Evolutionary conservation across 2,113 vertebrate species (phyloP).

Genomic region (Hydrochoerus hydrochaeris): DNA sequence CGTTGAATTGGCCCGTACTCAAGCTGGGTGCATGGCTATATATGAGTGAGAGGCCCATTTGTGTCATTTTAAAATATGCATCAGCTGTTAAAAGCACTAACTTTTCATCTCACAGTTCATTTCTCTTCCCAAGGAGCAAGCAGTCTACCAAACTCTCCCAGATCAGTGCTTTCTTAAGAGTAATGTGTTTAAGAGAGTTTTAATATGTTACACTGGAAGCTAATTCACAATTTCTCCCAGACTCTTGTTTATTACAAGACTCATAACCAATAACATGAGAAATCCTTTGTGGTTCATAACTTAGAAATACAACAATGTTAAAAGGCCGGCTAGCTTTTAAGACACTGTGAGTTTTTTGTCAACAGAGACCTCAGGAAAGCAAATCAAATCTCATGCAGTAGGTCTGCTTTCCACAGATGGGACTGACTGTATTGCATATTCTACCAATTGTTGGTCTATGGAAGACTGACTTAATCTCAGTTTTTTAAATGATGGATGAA

Average conservation of each 20-base stretch:
- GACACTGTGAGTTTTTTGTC: background rate
- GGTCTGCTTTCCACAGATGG: background rate
- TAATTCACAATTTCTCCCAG: background rate
- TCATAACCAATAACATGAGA: background rate
- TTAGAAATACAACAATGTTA: background rate
- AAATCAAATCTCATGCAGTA: background rate
- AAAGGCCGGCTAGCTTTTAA: background rate
- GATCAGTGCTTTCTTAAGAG: background rate
- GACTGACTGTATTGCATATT: background rate
- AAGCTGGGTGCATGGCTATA: background rate
- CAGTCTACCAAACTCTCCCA: slow-evolving; percentile 9
- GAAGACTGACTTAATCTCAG: background rate
- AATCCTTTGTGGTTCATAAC: background rate
- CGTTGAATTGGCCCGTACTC: background rate
- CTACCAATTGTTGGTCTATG: background rate
- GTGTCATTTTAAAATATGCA: background rate
- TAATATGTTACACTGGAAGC: background rate
- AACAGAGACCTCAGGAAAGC: background rate
- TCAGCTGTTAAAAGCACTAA: background rate
- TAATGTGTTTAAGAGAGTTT: background rate
- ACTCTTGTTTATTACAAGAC: background rate
- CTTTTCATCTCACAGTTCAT: slow-evolving; percentile 38
- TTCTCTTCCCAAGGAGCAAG: slow-evolving; percentile 25
- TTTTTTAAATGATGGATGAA: background rate
- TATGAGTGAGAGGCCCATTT: background rate